A percentile compares a stretch with the other conserved stretches of the same genome.
Evolutionary conservation across 2,797 vertebrate genomes (phyloP).

Genomic region (Aratinga solstitialis): DNA sequence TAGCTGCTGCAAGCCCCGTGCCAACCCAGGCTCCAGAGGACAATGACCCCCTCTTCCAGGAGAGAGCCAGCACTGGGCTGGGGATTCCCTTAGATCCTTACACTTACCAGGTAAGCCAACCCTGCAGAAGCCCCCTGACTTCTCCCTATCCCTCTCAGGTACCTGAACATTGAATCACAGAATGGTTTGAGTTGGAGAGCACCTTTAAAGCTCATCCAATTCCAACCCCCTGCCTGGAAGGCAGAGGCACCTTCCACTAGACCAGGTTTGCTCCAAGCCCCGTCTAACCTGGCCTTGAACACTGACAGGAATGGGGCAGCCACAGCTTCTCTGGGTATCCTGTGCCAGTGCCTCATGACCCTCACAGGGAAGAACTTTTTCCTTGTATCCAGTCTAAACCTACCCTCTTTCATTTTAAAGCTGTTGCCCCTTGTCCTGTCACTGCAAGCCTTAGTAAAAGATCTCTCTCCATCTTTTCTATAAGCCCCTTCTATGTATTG

Average conservation of each 20-base stretch:
- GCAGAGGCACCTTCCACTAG: background rate
- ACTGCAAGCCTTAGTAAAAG: background rate
- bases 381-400: background rate
- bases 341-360: background rate
- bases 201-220: background rate
- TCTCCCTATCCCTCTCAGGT: background rate
- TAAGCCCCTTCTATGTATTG: background rate
- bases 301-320: background rate
- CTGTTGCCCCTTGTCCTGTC: background rate
- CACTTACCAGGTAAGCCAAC: background rate
- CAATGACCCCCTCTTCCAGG: background rate
- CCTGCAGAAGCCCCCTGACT: background rate
- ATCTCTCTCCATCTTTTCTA: background rate
- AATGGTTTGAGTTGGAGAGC: background rate
- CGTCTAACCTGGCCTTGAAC: fast-evolving
- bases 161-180: background rate
- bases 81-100: background rate
- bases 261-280: background rate
- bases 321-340: background rate
- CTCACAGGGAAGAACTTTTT: fast-evolving
- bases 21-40: background rate
- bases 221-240: background rate
- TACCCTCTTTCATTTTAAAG: background rate
- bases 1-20: background rate
- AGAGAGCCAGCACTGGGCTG: background rate